A percentile compares a stretch with the other conserved stretches of the same genome.
Evolutionary conservation across 2,113 vertebrate species (phyloP).

Genomic region (Atrichornis clamosus): DNA sequence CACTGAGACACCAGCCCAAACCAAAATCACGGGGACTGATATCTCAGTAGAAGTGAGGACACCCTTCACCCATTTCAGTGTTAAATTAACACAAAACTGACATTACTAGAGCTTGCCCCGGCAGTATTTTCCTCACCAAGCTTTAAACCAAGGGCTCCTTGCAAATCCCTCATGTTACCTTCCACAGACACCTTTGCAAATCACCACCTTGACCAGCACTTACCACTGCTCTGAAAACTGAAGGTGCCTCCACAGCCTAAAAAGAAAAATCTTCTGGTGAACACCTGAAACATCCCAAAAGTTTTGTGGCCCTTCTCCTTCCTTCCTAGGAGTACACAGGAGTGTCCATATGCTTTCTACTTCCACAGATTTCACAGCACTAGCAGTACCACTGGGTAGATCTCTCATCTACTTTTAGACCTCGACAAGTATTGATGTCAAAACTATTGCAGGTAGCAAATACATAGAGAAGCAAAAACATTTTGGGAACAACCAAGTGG

Average conservation of each 20-base stretch:
- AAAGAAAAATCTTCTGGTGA: background rate
- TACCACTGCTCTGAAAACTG: background rate
- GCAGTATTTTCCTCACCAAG: background rate
- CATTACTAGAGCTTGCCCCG: background rate
- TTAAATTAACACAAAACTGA: background rate
- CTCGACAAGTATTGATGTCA: fast-evolving
- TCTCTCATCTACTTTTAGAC: background rate
- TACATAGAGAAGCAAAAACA: background rate
- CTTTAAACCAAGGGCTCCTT: background rate
- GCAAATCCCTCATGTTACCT: background rate
- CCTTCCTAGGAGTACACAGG: background rate
- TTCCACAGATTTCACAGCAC: background rate
- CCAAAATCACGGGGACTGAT: background rate
- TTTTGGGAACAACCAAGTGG: background rate
- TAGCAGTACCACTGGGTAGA: background rate
- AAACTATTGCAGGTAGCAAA: background rate
- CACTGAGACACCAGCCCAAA: background rate
- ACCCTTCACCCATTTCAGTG: background rate
- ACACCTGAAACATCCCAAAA: background rate
- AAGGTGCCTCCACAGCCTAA: background rate
- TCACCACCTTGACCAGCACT: background rate
- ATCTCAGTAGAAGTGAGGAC: background rate
- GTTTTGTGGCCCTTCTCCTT: background rate
- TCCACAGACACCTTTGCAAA: background rate
- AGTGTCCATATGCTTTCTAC: background rate